Base-by-base conservation (phyloP, 2,113 vertebrate species). In the Epinephelus cyanopodus region DNA sequence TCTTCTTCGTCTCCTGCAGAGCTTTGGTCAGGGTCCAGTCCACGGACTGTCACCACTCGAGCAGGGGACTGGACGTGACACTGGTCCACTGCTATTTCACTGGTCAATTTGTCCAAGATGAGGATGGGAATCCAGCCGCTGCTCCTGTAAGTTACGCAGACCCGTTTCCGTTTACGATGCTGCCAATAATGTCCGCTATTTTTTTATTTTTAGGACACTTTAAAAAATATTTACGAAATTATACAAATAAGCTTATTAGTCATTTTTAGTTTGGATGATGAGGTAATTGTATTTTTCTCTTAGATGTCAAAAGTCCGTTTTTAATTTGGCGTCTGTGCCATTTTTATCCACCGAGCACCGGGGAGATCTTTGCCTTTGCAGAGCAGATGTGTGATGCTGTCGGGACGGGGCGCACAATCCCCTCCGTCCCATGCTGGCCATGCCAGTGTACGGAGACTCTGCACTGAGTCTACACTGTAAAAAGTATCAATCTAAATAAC, bases 361-460 rank as follows among this genome's bases (percentile, higher is more conserved):
- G 33, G 37, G 15, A 37, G 62, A 72, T 67, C 10, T 58, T 57
- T 60, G 70, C 42, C 19, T 79, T 21, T 74, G 42, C 82, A 72
- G 69, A 90, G 81, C 78, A 91, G 81, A 90, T 91, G 79, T 93
- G 87, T 84, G 89, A 84, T 86, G 87, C 90, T 89, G 91, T 91
- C 93, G 83, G 91, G 88, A 93, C 86, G 87, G 89, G 92, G 91
- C 91, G 93, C 94, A 90, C 87, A 83, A 74, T 82, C 82, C 91
- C 82, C 77, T 90, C 84, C 69, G 81, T 92, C 87, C 88, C 85
- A 71, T 7, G 60, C 64, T 81, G 84, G 17, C 73, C 76, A 61
- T 47, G 23, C 65, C 73, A 63, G 15, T 45, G 37, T 50, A 48
- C 74, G 12, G 76, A 87, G 61, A 72, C 70, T 13, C 70, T 10